phyloP scores from a whole-genome alignment of 2,797 vertebrate species.

The Jordanella pulchra region DNA sequence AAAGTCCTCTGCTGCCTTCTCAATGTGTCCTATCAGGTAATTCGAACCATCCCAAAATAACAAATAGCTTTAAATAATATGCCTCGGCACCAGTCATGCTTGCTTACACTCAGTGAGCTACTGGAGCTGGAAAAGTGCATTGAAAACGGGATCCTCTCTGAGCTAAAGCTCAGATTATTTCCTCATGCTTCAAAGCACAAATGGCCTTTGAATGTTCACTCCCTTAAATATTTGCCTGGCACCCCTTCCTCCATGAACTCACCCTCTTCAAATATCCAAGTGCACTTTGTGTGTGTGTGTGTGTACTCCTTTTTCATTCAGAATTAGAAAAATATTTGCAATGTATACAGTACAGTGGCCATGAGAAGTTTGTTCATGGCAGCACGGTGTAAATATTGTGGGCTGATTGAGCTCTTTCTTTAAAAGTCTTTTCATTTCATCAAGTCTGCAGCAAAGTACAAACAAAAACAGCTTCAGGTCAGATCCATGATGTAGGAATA shows the following conservation, averaged over 20 bases:
- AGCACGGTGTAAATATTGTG: constrained; percentile 68
- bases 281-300: constrained; percentile 20
- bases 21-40: constrained; percentile 4
- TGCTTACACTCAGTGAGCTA: constrained; percentile 10
- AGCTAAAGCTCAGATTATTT: constrained; percentile 62
- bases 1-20: constrained; percentile 15
- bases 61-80: constrained; percentile 43
- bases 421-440: constrained; percentile 31
- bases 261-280: constrained; percentile 56
- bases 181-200: constrained; percentile 67
- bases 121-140: constrained; percentile 39
- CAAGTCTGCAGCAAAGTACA: not conserved
- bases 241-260: constrained; percentile 49
- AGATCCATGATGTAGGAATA: not conserved
- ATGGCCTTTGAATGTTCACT: constrained; percentile 64
- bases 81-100: constrained; percentile 12
- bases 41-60: constrained; percentile 36
- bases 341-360: constrained; percentile 59
- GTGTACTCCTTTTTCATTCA: constrained; percentile 62
- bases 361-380: constrained; percentile 62
- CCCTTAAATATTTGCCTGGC: constrained; percentile 67
- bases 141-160: constrained; percentile 46
- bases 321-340: constrained; percentile 74
- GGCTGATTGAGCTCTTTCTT: constrained; percentile 54
- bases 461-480: constrained; percentile 4